Evolutionary conservation across 1,140 invertebrate species (phyloP).

Genomic region (Pogonomyrmex californicus): DNA sequence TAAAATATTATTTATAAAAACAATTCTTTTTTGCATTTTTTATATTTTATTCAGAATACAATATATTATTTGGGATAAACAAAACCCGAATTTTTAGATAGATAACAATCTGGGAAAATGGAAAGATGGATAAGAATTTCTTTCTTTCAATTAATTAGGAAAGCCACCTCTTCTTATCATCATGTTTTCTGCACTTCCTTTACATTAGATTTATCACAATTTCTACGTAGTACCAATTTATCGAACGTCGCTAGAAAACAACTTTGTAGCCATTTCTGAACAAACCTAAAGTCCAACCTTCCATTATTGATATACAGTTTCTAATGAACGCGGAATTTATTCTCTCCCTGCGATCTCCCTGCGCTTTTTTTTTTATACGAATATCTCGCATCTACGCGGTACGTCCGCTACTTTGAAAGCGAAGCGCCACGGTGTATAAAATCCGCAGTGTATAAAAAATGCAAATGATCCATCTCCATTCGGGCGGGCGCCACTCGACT

Average conservation of each 20-base stretch:
- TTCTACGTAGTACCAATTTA: not conserved
- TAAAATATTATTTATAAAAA: not conserved
- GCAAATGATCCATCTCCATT: slow-evolving; percentile 58
- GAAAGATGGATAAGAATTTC: not conserved
- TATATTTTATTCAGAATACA: not conserved
- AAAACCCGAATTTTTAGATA: not conserved
- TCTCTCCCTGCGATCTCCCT: too few species aligned
- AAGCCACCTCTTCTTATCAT: not conserved
- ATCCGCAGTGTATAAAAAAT: slow-evolving; percentile 34
- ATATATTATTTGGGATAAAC: not conserved
- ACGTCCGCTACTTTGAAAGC: not conserved
- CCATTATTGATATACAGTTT: not conserved
- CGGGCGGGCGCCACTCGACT: slow-evolving; percentile 16
- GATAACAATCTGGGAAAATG: not conserved
- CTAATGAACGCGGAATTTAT: not conserved
- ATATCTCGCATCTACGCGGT: not conserved
- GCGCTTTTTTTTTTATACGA: not conserved
- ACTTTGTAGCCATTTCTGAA: too few species aligned
- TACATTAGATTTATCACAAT: not conserved
- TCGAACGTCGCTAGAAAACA: not conserved
- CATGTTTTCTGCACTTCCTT: not conserved
- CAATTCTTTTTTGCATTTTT: not conserved
- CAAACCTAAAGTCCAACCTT: too few species aligned
- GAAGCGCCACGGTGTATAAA: not conserved
- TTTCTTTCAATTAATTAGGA: not conserved